Conservation (phyloP, 2,888 invertebrate genomes). For the Leucozona laternaria region DNA sequence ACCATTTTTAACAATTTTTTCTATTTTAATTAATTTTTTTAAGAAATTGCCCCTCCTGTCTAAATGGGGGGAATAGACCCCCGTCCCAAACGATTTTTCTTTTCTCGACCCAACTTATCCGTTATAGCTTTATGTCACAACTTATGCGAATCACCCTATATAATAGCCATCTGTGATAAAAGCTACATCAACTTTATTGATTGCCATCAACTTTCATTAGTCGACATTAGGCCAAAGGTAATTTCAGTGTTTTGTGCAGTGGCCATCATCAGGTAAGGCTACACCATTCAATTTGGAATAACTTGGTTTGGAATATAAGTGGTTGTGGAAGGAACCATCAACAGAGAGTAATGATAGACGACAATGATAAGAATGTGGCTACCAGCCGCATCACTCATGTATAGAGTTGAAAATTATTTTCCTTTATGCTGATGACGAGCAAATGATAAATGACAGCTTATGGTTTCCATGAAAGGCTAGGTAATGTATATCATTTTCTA, state of each 20-base stretch:
- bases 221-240: constrained; percentile 21
- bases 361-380: constrained; percentile 60
- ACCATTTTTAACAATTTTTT: too few species aligned
- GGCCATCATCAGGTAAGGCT: constrained; percentile 11
- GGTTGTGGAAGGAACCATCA: background rate
- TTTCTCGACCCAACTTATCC: too few species aligned
- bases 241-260: constrained; percentile 27
- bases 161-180: background rate
- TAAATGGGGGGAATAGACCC: too few species aligned
- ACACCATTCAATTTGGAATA: constrained; percentile 46
- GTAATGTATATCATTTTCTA: constrained; percentile 44
- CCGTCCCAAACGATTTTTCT: too few species aligned
- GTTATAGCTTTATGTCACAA: too few species aligned
- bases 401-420: constrained; percentile 21
- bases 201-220: constrained; percentile 58
- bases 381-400: background rate
- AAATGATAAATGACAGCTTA: constrained; percentile 44
- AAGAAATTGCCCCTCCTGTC: too few species aligned
- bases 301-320: background rate
- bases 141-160: too few species aligned
- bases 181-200: constrained; percentile 47
- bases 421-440: constrained; percentile 43
- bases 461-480: constrained; percentile 22
- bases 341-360: constrained; percentile 32
- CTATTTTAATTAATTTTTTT: too few species aligned